phyloP scores from a whole-genome alignment of 2,888 invertebrate species.

The Zygothrica quintamaculata region DNA sequence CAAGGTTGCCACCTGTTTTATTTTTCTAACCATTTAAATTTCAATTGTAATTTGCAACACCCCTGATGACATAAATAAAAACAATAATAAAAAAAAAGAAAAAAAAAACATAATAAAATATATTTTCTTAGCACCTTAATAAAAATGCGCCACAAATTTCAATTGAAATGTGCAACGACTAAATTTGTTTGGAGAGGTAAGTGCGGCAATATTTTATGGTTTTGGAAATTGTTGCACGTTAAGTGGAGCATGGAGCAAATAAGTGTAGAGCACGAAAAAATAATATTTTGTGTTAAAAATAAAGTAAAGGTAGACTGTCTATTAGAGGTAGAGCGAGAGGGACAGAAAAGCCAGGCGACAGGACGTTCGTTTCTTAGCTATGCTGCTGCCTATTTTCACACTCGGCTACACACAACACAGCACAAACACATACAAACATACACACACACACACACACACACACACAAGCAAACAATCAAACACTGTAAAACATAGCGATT shows the following conservation, averaged over 20 bases:
- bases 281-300: constrained; percentile 60
- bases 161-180: constrained; percentile 66
- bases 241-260: constrained; percentile 74
- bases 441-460: constrained; percentile 19
- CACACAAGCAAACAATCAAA: constrained; percentile 4
- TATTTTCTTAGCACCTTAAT: constrained; percentile 55
- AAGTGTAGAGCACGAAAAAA: constrained; percentile 43
- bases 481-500: constrained; percentile 10
- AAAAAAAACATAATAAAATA: constrained; percentile 36
- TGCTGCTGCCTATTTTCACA: constrained; percentile 58
- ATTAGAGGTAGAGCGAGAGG: constrained; percentile 25
- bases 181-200: constrained; percentile 25
- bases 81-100: constrained; percentile 44
- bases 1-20: constrained; percentile 68
- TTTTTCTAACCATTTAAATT: constrained; percentile 40
- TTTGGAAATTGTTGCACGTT: constrained; percentile 70
- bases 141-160: constrained; percentile 75
- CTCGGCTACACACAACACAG: constrained; percentile 45
- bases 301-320: constrained; percentile 47
- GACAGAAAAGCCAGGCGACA: constrained; percentile 36
- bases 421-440: constrained; percentile 26
- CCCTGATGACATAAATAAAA: constrained; percentile 20
- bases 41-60: constrained; percentile 46
- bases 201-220: constrained; percentile 7
- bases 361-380: constrained; percentile 57